Percentiles rank a stretch among this genome's conserved stretches.
These are phyloP conservation scores for Progne subis DNA, from an alignment of 2,113 vertebrate genomes.

Conservation along the genomic window DNA sequence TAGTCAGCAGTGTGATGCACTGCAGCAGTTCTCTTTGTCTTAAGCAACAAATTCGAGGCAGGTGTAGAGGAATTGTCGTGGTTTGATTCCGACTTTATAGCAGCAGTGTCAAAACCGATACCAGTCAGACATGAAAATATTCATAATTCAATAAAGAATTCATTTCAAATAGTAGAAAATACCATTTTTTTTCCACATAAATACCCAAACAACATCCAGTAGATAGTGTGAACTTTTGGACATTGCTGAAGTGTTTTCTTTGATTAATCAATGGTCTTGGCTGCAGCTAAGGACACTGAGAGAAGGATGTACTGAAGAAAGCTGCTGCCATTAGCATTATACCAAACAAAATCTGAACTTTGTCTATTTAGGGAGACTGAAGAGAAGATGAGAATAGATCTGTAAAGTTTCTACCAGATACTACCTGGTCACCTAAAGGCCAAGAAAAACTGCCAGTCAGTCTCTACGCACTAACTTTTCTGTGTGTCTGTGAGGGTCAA, in stretches of 20 bases:
- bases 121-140: not conserved
- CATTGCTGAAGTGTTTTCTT: not conserved
- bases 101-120: not conserved
- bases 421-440: not conserved
- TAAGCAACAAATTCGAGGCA: not conserved
- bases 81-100: not conserved
- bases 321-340: not conserved
- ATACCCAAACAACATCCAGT: not conserved
- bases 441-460: not conserved
- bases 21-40: not conserved
- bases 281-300: not conserved
- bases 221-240: not conserved
- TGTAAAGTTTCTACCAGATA: not conserved
- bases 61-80: not conserved
- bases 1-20: not conserved
- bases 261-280: not conserved
- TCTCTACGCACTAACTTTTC: not conserved
- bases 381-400: not conserved
- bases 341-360: not conserved
- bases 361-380: not conserved
- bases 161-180: not conserved
- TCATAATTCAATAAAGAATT: not conserved
- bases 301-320: not conserved
- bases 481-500: fast-evolving
- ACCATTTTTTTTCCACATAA: not conserved